phyloP scores from a whole-genome alignment of 2,888 invertebrate genomes.

The Drosophila kuntzei region DNA sequence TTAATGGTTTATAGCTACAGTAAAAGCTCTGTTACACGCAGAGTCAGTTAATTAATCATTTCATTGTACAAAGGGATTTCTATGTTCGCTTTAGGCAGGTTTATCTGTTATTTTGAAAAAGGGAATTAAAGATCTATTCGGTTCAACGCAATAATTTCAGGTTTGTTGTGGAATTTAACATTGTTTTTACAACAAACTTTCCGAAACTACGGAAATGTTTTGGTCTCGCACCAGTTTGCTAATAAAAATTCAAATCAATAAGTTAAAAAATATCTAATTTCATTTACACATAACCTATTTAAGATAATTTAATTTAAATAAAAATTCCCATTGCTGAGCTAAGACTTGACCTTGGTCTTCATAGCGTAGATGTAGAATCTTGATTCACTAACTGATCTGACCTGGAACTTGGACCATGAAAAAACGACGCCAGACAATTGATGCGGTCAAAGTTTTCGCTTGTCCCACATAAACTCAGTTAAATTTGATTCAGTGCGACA shows the following conservation, averaged over 20 bases:
- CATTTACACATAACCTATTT: conserved; percentile 3
- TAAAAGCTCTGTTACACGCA: not conserved
- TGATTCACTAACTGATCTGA: conserved; percentile 18
- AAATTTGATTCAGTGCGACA: conserved; percentile 29
- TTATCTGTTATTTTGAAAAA: not conserved
- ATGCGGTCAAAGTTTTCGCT: conserved; percentile 17
- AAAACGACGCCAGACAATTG: conserved; percentile 8
- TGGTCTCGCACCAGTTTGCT: conserved; percentile 50
- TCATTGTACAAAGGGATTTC: not conserved
- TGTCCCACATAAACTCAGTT: conserved; percentile 32
- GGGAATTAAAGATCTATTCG: not conserved
- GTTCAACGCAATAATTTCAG: conserved; percentile 14
- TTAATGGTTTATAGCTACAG: not conserved
- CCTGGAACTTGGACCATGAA: conserved; percentile 42
- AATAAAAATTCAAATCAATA: conserved; percentile 39
- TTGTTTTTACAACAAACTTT: conserved; percentile 24
- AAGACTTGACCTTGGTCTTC: not conserved
- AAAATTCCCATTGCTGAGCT: not conserved
- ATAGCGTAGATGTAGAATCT: not conserved
- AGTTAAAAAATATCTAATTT: not conserved
- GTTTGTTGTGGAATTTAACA: conserved; percentile 9
- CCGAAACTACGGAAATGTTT: conserved; percentile 52
- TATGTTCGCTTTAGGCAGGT: not conserved
- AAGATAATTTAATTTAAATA: conserved; percentile 9
- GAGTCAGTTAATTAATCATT: not conserved